Percentiles rank a stretch among this genome's conserved stretches.
Conservation (phyloP, 2,797 vertebrate species). For the Triplophysa yarkandensis region DNA sequence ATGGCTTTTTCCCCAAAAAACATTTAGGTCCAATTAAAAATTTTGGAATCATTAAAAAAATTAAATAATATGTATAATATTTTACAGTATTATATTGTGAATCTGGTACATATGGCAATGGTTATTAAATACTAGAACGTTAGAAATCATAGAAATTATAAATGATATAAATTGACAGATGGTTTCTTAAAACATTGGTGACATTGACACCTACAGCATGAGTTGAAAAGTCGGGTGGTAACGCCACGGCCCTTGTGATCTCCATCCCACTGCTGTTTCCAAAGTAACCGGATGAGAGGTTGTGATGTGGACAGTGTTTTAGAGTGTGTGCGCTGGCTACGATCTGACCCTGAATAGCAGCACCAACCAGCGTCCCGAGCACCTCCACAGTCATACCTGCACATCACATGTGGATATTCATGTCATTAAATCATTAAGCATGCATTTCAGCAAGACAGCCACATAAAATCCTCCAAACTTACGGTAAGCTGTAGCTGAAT, state of each 20-base stretch:
- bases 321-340: conserved; percentile 86
- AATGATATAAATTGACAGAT: no score
- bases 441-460: background rate
- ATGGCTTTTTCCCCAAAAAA: no score
- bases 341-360: conserved; percentile 90
- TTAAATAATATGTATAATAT: no score
- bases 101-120: no score
- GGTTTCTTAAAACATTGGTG: background rate
- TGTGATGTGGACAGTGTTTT: conserved; percentile 77
- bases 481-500: conserved; percentile 95
- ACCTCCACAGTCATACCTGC: conserved; percentile 95
- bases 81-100: no score
- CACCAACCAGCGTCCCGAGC: conserved; percentile 89
- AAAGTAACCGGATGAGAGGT: conserved; percentile 67
- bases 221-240: conserved; percentile 73
- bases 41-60: no score
- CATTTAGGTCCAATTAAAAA: no score
- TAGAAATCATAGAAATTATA: no score
- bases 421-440: background rate
- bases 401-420: background rate
- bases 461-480: conserved; percentile 39
- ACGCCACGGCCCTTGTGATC: conserved; percentile 67
- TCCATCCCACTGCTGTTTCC: conserved; percentile 74
- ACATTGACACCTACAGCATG: conserved; percentile 80
- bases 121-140: no score